These are phyloP conservation scores for Lagorchestes hirsutus DNA, from an alignment of 2,797 vertebrate species.

Conservation along the genomic window DNA sequence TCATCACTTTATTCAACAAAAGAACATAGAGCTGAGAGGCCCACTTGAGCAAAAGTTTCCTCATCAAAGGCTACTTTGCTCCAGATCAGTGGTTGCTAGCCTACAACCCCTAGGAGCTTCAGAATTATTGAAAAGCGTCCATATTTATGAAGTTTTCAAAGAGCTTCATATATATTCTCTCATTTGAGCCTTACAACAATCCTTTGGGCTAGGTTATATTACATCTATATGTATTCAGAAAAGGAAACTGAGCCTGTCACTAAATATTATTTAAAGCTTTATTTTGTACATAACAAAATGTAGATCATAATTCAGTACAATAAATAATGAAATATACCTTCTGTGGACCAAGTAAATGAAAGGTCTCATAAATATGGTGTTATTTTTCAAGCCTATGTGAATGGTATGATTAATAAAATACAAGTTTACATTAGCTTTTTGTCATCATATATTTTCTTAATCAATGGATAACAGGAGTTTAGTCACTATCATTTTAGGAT, in stretches of 20 bases:
- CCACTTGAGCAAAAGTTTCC: background rate
- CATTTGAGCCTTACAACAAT: too few relatives aligned
- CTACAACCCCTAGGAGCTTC: too few relatives aligned
- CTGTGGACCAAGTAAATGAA: background rate
- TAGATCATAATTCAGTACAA: background rate
- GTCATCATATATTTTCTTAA: background rate
- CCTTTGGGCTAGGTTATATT: too few relatives aligned
- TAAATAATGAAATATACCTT: background rate
- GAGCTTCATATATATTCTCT: too few relatives aligned
- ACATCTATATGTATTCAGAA: too few relatives aligned
- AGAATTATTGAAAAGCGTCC: too few relatives aligned
- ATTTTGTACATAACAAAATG: background rate
- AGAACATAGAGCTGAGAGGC: background rate
- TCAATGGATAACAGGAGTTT: background rate
- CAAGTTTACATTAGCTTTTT: background rate
- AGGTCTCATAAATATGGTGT: background rate
- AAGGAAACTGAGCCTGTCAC: too few relatives aligned
- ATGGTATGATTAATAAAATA: background rate
- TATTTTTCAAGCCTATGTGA: background rate
- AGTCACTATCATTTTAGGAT: background rate
- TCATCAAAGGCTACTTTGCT: constrained; percentile 11
- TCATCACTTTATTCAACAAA: background rate
- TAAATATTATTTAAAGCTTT: too few relatives aligned
- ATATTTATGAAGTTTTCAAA: too few relatives aligned
- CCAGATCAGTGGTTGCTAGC: too few relatives aligned